Percentiles rank a stretch among this genome's conserved stretches.
These are phyloP conservation scores for Otus scops DNA, from an alignment of 2,797 vertebrate genomes.

Conservation along the genomic window DNA sequence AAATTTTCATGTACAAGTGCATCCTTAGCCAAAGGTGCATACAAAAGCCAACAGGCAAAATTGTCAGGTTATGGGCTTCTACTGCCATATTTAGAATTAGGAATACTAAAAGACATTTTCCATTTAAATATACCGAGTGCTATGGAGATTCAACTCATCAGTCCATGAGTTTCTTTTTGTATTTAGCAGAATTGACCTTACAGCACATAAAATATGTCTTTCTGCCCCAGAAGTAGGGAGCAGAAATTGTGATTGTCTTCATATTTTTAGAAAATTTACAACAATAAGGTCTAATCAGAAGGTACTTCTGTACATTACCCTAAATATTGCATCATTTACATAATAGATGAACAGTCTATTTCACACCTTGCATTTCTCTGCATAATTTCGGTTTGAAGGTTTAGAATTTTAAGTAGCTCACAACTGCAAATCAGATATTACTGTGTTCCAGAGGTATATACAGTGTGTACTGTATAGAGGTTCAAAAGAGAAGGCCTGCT, in stretches of 20 bases:
- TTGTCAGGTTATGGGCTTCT: neutral
- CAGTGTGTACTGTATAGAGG: neutral
- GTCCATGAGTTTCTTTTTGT: neutral
- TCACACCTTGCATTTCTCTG: neutral
- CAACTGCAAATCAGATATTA: neutral
- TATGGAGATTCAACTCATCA: neutral
- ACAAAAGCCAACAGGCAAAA: neutral
- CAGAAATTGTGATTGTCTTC: neutral
- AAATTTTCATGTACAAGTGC: neutral
- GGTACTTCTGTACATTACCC: neutral
- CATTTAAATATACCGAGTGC: neutral
- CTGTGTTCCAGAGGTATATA: neutral
- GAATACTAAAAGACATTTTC: neutral
- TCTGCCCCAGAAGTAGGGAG: neutral
- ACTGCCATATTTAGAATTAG: neutral
- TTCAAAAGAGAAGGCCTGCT: neutral
- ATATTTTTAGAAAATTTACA: neutral
- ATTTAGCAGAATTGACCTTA: neutral
- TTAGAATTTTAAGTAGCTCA: constrained; percentile 1
- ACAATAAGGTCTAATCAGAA: neutral
- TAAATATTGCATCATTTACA: constrained; percentile 11
- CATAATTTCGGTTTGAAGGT: neutral
- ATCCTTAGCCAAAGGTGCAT: neutral
- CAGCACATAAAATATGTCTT: neutral
- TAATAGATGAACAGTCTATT: neutral